These are phyloP conservation scores for Aleiodes alternator DNA, from an alignment of 2,888 invertebrate species.

Conservation along the genomic window DNA sequence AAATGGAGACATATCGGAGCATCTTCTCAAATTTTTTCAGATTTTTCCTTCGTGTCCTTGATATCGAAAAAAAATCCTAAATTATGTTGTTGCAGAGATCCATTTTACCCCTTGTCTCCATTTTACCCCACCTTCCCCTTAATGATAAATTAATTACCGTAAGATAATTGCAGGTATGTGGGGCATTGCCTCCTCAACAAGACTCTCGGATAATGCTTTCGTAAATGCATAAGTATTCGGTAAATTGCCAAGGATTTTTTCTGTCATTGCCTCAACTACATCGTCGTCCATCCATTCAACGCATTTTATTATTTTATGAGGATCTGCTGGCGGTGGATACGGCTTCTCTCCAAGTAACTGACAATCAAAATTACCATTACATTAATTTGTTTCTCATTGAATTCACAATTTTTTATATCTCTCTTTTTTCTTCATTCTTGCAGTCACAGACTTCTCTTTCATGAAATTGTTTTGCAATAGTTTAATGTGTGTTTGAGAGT, in stretches of 20 bases:
- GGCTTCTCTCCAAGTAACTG: constrained; percentile 86
- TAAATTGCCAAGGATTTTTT: constrained; percentile 83
- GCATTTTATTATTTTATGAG: constrained; percentile 84
- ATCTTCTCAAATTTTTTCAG: too few relatives aligned
- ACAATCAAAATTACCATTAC: not conserved
- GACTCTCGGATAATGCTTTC: constrained; percentile 91
- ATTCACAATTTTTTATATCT: too few relatives aligned
- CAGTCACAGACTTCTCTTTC: too few relatives aligned
- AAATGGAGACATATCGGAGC: too few relatives aligned
- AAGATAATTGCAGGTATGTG: constrained; percentile 88
- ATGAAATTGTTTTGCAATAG: constrained; percentile 14
- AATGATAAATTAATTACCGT: constrained; percentile 78
- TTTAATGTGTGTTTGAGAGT: not conserved
- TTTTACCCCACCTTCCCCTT: not conserved
- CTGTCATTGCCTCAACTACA: constrained; percentile 80
- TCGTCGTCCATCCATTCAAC: constrained; percentile 89
- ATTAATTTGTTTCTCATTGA: not conserved
- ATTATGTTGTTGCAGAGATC: too few relatives aligned
- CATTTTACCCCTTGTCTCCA: too few relatives aligned
- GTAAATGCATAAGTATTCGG: constrained; percentile 97
- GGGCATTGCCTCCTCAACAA: constrained; percentile 87
- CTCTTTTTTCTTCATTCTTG: too few relatives aligned
- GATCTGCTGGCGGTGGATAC: constrained; percentile 89
- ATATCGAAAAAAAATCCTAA: too few relatives aligned
- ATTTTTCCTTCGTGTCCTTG: too few relatives aligned